These are phyloP conservation scores for Odontophorus gujanensis DNA, from an alignment of 2,113 vertebrate species.

Conservation along the genomic window DNA sequence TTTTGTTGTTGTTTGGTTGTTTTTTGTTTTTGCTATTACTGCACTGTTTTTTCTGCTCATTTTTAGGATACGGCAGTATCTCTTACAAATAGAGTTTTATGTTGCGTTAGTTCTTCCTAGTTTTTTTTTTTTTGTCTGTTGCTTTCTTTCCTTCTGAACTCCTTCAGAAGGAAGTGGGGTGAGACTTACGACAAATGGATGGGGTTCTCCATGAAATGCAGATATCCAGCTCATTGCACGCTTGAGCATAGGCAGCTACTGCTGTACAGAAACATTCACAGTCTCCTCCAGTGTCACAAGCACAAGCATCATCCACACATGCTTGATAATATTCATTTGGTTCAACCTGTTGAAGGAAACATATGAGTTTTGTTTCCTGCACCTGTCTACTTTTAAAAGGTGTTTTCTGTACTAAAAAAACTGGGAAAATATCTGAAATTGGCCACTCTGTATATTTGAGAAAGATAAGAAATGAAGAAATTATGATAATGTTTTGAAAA, in stretches of 20 bases:
- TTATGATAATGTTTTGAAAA: neutral
- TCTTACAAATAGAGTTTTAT: neutral
- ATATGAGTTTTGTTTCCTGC: neutral
- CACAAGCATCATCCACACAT: constrained; percentile 92
- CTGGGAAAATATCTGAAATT: neutral
- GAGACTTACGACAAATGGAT: constrained; percentile 89
- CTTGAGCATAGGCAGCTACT: constrained; percentile 90
- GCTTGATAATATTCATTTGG: constrained; percentile 87
- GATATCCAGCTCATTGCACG: constrained; percentile 83
- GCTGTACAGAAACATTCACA: constrained; percentile 95
- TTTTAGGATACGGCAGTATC: neutral
- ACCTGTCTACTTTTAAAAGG: neutral
- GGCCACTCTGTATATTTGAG: neutral
- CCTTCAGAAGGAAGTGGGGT: neutral
- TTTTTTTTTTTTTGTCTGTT: neutral
- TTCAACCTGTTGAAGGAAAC: constrained; percentile 83
- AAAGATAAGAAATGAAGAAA: neutral
- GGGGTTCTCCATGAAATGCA: constrained; percentile 92
- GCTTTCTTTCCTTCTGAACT: neutral
- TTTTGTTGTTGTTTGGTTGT: neutral
- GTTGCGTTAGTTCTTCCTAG: neutral
- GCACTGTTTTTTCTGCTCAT: neutral
- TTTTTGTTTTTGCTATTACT: neutral
- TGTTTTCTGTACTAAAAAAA: neutral
- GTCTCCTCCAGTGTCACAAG: constrained; percentile 92